Conservation (phyloP, 2,797 vertebrate species). For the Megalops cyprinoides region DNA sequence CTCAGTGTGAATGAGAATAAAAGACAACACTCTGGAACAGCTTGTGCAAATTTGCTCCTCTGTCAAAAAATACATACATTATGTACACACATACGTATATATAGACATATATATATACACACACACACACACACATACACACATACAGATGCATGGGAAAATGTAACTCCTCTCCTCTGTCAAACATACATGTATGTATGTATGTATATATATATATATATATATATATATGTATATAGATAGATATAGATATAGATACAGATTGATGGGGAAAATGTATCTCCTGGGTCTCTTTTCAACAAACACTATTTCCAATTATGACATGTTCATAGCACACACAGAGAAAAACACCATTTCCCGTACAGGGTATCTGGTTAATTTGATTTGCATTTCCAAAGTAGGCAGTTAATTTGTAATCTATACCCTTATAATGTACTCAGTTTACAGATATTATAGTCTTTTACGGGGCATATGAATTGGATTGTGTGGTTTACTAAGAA, state of each 20-base stretch:
- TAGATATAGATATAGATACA: too few relatives aligned
- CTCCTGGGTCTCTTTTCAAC: neutral
- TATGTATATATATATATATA: too few relatives aligned
- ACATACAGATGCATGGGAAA: too few relatives aligned
- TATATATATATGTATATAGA: too few relatives aligned
- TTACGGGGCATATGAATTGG: neutral
- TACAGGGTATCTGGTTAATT: conserved; percentile 11
- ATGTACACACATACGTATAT: neutral
- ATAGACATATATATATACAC: too few relatives aligned
- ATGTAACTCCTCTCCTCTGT: too few relatives aligned
- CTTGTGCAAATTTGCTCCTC: neutral
- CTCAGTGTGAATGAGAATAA: neutral
- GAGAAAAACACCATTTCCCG: neutral
- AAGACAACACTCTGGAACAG: neutral
- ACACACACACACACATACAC: too few relatives aligned
- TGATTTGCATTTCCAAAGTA: neutral
- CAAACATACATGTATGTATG: too few relatives aligned
- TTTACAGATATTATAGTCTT: neutral
- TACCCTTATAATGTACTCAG: neutral
- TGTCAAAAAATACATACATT: neutral
- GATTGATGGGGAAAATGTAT: too few relatives aligned
- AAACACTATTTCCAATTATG: neutral
- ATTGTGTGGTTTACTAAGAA: neutral
- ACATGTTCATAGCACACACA: neutral
- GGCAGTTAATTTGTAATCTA: neutral